These are phyloP conservation scores for Rhingia campestris DNA, from an alignment of 2,888 invertebrate species.

Conservation along the genomic window DNA sequence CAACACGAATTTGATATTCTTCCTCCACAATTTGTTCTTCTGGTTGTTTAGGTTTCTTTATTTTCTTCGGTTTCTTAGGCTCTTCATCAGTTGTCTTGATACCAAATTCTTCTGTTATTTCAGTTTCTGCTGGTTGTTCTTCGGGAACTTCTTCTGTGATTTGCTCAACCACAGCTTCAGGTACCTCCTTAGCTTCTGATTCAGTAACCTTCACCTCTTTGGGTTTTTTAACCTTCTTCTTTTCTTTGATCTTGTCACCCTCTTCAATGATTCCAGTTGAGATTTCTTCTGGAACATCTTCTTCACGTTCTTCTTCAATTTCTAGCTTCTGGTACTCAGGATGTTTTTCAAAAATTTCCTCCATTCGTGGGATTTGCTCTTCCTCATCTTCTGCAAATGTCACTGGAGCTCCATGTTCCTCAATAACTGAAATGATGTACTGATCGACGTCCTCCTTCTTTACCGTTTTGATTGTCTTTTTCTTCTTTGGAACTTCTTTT, in stretches of 20 bases:
- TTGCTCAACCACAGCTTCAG: constrained; percentile 77
- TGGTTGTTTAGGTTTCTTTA: constrained; percentile 74
- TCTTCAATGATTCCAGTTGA: constrained; percentile 66
- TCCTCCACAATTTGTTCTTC: constrained; percentile 60
- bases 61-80: constrained; percentile 73
- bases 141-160: constrained; percentile 75
- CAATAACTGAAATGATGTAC: constrained; percentile 78
- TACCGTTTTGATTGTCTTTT: constrained; percentile 69
- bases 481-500: constrained; percentile 55
- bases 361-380: constrained; percentile 14
- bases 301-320: constrained; percentile 55
- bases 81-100: constrained; percentile 75
- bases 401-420: constrained; percentile 77
- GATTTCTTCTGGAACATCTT: constrained; percentile 65
- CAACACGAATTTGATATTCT: constrained; percentile 77
- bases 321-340: constrained; percentile 21
- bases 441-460: constrained; percentile 75
- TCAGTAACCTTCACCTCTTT: constrained; percentile 81
- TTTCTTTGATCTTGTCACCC: constrained; percentile 8
- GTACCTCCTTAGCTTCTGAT: constrained; percentile 81
- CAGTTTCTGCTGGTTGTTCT: constrained; percentile 77
- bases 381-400: constrained; percentile 44
- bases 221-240: constrained; percentile 69
- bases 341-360: constrained; percentile 29
- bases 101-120: constrained; percentile 76